phyloP scores from a whole-genome alignment of 2,113 vertebrate species.

The Caretta caretta region DNA sequence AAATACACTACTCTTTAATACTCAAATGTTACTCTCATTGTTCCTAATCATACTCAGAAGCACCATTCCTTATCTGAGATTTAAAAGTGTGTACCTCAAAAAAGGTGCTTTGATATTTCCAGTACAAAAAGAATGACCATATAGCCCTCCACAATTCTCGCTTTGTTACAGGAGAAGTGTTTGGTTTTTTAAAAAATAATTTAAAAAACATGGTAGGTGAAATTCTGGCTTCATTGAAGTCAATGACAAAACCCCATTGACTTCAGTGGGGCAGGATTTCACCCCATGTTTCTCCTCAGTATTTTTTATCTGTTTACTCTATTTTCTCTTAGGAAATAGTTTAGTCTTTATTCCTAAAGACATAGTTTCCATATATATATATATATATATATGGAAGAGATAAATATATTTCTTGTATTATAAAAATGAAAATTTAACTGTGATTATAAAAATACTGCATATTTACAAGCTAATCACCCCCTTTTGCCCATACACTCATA shows the following conservation, averaged over 20 bases:
- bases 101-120: neutral
- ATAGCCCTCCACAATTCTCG: neutral
- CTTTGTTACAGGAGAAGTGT: neutral
- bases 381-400: no score
- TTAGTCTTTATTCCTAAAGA: conserved; percentile 11
- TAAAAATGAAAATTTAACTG: neutral
- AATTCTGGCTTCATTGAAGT: conserved; percentile 2
- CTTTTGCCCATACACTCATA: neutral
- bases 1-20: neutral
- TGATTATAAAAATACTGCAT: neutral
- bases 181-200: neutral
- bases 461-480: neutral
- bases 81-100: neutral
- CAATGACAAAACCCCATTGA: neutral
- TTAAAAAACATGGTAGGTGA: neutral
- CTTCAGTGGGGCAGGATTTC: neutral
- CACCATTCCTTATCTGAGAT: neutral
- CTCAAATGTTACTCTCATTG: neutral
- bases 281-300: neutral
- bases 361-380: neutral
- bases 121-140: neutral
- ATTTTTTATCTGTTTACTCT: neutral
- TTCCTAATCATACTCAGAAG: conserved; percentile 11
- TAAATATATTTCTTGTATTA: neutral
- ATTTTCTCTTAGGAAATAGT: neutral